Evolutionary conservation across 2,888 invertebrate genomes (phyloP), one percentile per base, ranked within the genome.

Genomic region (Bombylius major): DNA sequence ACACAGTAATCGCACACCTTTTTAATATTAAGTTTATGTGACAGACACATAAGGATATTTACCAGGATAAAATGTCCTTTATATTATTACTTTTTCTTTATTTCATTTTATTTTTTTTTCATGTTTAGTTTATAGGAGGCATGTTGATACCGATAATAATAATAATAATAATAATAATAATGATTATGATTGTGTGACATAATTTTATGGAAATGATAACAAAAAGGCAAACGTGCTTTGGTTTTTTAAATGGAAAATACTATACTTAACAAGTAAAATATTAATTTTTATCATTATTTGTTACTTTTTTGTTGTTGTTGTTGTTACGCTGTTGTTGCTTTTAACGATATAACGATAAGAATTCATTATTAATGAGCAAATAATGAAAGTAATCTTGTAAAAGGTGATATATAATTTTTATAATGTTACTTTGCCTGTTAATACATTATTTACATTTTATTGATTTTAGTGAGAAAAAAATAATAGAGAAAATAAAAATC

Each of bases 281-380:
- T 59, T 59, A 59, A 59, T 58, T 59, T 55, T 55, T 52, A 45
- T 46, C 56, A 59, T 56, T 56, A 58, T 59, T 59, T 23, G 23
- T 23, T 23, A 23, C 56, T 46, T 50, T 49, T 5, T 39, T 39
- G 23, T 23, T 23, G 23, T 23, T 23, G 23, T 23, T 23, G n/a
- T n/a, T n/a, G n/a, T n/a, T n/a, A n/a, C n/a, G 23, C 23, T 23
- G 23, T 23, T 23, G 23, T 23, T 23, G 23, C 39, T 42, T 42
- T 11, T 4, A 36, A 47, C 54, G 48, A 53, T 56, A 51, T 46
- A 55, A 61, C 63, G 65, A 65, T 65, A 66, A 65, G 64, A 66
- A 66, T 23, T 23, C 23, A 23, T 66, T 66, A 66, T 66, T 65
- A 67, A 67, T 66, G 66, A 65, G 63, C 62, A 63, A 63, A 65